A percentile compares a stretch with the other conserved stretches of the same genome.
phyloP scores from a whole-genome alignment of 1,140 invertebrate species.

The Pectinophora gossypiella region DNA sequence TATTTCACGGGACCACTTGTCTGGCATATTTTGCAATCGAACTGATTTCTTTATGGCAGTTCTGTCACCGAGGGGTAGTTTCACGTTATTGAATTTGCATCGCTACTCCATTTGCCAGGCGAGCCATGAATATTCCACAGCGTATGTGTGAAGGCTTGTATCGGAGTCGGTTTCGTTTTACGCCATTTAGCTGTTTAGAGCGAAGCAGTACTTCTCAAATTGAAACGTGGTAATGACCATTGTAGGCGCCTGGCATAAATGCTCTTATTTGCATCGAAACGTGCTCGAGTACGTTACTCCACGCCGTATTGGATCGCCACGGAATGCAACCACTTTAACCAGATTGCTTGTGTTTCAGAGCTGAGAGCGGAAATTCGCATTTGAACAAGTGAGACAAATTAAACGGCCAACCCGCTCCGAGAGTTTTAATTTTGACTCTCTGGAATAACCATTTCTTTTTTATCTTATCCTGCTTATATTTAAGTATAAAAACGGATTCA shows the following conservation, averaged over 20 bases:
- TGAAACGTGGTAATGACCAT: slow-evolving; percentile 66
- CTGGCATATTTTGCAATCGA: slow-evolving; percentile 18
- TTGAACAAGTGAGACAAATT: not conserved
- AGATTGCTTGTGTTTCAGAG: slow-evolving; percentile 19
- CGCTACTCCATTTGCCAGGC: slow-evolving; percentile 32
- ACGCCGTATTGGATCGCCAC: slow-evolving; percentile 25
- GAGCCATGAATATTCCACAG: slow-evolving; percentile 50
- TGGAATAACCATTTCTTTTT: not conserved
- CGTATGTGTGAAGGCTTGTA: slow-evolving; percentile 22
- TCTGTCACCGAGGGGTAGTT: slow-evolving; percentile 15
- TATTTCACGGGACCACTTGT: slow-evolving; percentile 11
- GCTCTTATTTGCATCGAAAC: slow-evolving; percentile 64
- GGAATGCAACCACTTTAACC: slow-evolving; percentile 33
- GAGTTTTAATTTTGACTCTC: not conserved
- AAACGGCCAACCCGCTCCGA: not conserved
- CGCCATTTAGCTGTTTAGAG: slow-evolving; percentile 57
- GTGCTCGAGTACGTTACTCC: slow-evolving; percentile 40
- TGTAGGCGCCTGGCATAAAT: slow-evolving; percentile 56
- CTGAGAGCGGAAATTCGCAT: not conserved
- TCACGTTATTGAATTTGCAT: slow-evolving; percentile 32
- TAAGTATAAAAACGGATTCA: no score
- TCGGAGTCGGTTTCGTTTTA: slow-evolving; percentile 48
- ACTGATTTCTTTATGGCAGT: slow-evolving; percentile 34
- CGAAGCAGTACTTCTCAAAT: slow-evolving; percentile 45
- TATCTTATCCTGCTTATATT: no score